These are phyloP conservation scores for Rutpela maculata DNA, from an alignment of 2,888 invertebrate species.

Conservation along the genomic window DNA sequence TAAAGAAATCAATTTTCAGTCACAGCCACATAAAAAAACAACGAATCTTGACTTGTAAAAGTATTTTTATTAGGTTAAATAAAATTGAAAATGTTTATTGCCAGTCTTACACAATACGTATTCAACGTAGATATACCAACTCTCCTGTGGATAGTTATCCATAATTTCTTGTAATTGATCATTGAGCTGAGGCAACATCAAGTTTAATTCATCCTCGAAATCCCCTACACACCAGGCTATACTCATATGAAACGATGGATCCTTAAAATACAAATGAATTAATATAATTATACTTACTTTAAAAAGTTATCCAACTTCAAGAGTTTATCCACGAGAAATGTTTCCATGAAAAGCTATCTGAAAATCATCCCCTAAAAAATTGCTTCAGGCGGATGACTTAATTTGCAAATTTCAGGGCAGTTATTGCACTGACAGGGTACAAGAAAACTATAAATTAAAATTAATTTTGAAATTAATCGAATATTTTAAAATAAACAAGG, in stretches of 20 bases:
- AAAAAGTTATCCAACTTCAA: no score
- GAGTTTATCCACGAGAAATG: constrained; percentile 46
- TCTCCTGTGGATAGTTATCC: constrained; percentile 70
- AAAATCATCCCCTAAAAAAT: no score
- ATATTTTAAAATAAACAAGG: no score
- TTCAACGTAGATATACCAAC: constrained; percentile 75
- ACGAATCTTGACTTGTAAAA: neutral
- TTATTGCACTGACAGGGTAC: no score
- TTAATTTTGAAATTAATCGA: no score
- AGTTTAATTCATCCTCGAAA: constrained; percentile 75
- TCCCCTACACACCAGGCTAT: constrained; percentile 87
- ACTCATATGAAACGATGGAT: constrained; percentile 90
- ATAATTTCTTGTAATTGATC: constrained; percentile 70
- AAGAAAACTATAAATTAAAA: no score
- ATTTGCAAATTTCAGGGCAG: no score
- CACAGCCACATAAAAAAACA: no score
- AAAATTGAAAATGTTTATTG: constrained; percentile 76
- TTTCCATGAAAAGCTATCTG: constrained; percentile 40
- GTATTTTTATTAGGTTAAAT: constrained; percentile 45
- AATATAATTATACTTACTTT: neutral
- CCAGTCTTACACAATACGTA: constrained; percentile 84
- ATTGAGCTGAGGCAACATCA: constrained; percentile 76
- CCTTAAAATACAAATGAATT: constrained; percentile 77
- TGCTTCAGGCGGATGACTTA: no score
- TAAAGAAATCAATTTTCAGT: no score